Evolutionary conservation across 1,140 invertebrate species (phyloP).

Genomic region (Listronotus bonariensis): DNA sequence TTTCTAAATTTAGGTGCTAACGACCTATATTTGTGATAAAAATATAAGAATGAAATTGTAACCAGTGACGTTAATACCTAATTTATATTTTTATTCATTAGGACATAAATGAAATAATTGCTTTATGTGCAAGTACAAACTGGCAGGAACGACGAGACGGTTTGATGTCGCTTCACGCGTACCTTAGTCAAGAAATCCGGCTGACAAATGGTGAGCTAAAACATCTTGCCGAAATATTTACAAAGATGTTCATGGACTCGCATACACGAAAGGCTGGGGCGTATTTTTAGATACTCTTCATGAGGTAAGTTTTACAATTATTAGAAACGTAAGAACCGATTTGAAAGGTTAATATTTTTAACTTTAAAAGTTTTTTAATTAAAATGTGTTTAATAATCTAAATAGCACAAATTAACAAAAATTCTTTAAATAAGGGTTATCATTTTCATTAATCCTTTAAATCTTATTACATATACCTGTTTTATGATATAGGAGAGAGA

Average conservation of each 20-base stretch:
- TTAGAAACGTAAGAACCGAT: not conserved
- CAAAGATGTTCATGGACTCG: conserved; percentile 97
- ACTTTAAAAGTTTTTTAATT: not conserved
- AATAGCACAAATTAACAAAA: no score
- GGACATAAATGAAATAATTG: conserved; percentile 89
- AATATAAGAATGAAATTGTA: no score
- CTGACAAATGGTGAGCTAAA: conserved; percentile 74
- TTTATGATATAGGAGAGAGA: no score
- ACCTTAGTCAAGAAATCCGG: conserved; percentile 72
- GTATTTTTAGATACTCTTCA: conserved; percentile 90
- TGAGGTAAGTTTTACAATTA: conserved; percentile 59
- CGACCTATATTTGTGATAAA: no score
- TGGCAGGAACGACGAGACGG: conserved; percentile 94
- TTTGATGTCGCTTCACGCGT: conserved; percentile 77
- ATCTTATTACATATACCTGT: no score
- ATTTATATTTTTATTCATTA: conserved; percentile 52
- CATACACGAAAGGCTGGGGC: conserved; percentile 93
- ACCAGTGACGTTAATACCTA: no score
- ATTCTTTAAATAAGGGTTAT: no score
- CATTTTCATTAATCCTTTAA: no score
- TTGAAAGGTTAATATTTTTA: not conserved
- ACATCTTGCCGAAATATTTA: conserved; percentile 87
- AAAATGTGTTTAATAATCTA: no score
- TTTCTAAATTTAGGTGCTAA: no score
- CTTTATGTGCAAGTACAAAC: conserved; percentile 81